Conservation (phyloP, 1,140 invertebrate genomes). For the Ostrea denselamellosa region DNA sequence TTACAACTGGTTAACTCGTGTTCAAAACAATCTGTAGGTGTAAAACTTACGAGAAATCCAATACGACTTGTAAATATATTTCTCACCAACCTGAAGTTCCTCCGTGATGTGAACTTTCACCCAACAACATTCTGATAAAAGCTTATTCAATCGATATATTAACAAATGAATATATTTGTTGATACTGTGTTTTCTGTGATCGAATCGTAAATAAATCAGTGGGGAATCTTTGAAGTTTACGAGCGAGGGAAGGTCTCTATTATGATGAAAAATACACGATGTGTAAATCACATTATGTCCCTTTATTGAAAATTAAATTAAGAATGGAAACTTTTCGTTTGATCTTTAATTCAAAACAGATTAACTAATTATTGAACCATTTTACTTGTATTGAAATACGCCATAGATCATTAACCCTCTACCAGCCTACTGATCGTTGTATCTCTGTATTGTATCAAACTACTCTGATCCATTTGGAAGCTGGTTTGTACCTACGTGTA, state of each 20-base stretch:
- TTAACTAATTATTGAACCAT: constrained; percentile 13
- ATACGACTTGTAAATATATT: too few relatives aligned
- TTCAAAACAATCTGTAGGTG: too few relatives aligned
- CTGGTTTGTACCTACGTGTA: background rate
- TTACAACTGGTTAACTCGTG: too few relatives aligned
- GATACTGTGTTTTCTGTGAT: background rate
- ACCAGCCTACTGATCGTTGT: background rate
- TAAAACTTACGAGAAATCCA: too few relatives aligned
- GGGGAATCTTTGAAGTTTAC: constrained; percentile 9
- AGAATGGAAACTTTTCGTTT: constrained; percentile 9
- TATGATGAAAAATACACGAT: background rate
- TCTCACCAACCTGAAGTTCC: background rate
- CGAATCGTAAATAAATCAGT: background rate
- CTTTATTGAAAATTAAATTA: constrained; percentile 24
- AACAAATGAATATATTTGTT: background rate
- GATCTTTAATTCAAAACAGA: constrained; percentile 26
- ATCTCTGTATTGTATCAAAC: background rate
- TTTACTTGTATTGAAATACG: constrained; percentile 24
- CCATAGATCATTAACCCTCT: background rate
- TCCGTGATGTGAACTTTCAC: background rate
- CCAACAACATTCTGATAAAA: background rate
- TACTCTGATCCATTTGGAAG: background rate
- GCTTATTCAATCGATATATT: constrained; percentile 20
- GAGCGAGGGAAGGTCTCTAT: background rate
- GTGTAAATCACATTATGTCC: background rate